These are phyloP conservation scores for Encarsia formosa DNA, from an alignment of 2,888 invertebrate genomes.

Conservation along the genomic window DNA sequence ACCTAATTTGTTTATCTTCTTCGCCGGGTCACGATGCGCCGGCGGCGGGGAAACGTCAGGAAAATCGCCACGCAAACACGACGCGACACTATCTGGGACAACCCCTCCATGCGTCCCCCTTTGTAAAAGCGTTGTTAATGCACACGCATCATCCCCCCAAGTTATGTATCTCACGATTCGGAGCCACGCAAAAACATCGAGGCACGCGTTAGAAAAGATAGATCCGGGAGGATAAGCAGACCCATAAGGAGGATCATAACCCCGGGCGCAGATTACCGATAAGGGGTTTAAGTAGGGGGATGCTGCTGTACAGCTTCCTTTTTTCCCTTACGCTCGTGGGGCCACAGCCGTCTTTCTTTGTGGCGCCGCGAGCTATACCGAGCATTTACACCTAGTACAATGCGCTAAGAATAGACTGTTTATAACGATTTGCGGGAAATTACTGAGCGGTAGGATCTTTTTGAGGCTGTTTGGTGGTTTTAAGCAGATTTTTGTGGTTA, in stretches of 20 bases:
- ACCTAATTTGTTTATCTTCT: too few relatives aligned
- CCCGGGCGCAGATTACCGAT: slow-evolving; percentile 37
- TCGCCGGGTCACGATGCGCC: too few relatives aligned
- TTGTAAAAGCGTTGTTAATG: slow-evolving; percentile 17
- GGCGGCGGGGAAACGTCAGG: too few relatives aligned
- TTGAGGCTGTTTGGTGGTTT: too few relatives aligned
- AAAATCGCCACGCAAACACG: too few relatives aligned
- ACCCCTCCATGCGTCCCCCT: slow-evolving; percentile 4
- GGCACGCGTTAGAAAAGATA: slow-evolving; percentile 25
- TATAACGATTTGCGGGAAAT: too few relatives aligned
- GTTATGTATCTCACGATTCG: slow-evolving; percentile 18
- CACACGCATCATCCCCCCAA: slow-evolving; percentile 2
- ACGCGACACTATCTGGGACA: too few relatives aligned
- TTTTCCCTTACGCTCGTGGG: neutral
- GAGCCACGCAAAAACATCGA: neutral
- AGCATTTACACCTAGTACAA: slow-evolving; percentile 32
- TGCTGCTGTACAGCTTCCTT: slow-evolving; percentile 11
- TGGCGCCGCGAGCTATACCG: slow-evolving; percentile 9
- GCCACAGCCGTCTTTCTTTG: neutral
- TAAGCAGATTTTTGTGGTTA: too few relatives aligned
- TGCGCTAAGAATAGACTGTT: too few relatives aligned
- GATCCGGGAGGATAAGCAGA: slow-evolving; percentile 36
- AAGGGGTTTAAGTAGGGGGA: slow-evolving; percentile 31
- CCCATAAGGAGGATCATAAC: slow-evolving; percentile 45
- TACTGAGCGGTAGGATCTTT: too few relatives aligned